Base-by-base conservation (phyloP, 2,113 vertebrate genomes). In the Epinephelus moara region DNA sequence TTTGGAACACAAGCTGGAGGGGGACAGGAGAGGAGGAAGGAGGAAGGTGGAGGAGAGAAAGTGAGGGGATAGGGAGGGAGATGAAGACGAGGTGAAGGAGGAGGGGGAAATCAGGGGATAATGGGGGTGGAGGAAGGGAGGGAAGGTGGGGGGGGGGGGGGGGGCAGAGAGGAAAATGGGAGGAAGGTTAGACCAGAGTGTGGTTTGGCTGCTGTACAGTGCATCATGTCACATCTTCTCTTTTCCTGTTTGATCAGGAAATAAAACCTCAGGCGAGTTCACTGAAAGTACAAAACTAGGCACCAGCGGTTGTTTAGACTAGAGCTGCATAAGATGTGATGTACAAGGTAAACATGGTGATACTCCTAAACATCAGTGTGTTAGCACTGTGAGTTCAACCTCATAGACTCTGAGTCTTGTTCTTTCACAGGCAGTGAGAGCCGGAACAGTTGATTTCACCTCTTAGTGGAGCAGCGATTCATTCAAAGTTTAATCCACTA, bases 1-100 rank as follows among this genome's bases (percentile, higher is more conserved):
- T 67, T 78, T 82, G 76, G 90, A 90, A 69, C 94, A 96, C 67
- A 96, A 86, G 23, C 94, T 96, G 70, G 21, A 61, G 27, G 50
- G 27, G 19, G 63, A n/a, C 8, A 45, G 42, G 11, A 64, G 13
- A 55, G 49, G n/a, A 33, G 18, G 23, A 52, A n/a, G n/a, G n/a
- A 30, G 5, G 64, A 45, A 21, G 23, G 53, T 0, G 19, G 56
- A 30, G 23, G 40, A 40, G 68, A 30, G 66, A 12, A 37, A 5
- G 17, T 23, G 33, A n/a, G 18, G 57, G 50, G 13, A 14, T 23
- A 30, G 25, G 33, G 66, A 69, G n/a, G 53, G 56, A 70, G 40
- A 64, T n/a, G 30, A 82, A 53, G 56, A n/a, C 11, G 50, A 78
- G n/a, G 25, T 21, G 56, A 25, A 50, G 42, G n/a, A 47, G 40